Evolutionary conservation across 2,113 vertebrate genomes (phyloP).

Genomic region (Gymnarchus niloticus): DNA sequence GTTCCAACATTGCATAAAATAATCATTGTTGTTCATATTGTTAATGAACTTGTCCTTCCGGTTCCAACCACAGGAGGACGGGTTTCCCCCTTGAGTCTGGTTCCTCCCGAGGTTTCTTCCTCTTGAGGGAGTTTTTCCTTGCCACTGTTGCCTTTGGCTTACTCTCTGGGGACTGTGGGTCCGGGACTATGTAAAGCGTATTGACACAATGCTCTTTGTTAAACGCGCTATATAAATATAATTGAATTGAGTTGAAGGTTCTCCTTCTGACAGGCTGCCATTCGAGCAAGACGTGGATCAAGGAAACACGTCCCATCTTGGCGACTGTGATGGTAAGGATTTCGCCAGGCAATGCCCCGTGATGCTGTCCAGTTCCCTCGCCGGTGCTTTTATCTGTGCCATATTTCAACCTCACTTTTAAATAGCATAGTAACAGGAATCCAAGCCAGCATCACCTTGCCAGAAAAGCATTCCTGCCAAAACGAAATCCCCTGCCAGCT

Average conservation of each 20-base stretch:
- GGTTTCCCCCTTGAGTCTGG: too few relatives aligned
- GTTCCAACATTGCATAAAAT: not conserved
- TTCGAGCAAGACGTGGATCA: conserved; percentile 87
- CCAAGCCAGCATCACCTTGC: not conserved
- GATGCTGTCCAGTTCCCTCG: not conserved
- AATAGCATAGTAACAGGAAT: not conserved
- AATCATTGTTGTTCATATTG: not conserved
- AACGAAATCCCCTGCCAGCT: not conserved
- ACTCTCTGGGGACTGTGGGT: too few relatives aligned
- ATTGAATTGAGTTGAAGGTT: too few relatives aligned
- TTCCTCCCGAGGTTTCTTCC: too few relatives aligned
- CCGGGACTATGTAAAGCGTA: too few relatives aligned
- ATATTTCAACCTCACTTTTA: not conserved
- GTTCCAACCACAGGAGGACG: too few relatives aligned
- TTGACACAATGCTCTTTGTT: too few relatives aligned
- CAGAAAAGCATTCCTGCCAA: not conserved
- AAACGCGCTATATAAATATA: too few relatives aligned
- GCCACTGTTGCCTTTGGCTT: too few relatives aligned
- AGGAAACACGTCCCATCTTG: conserved; percentile 80
- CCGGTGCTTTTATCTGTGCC: not conserved
- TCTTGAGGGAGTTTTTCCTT: too few relatives aligned
- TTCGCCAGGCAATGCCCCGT: not conserved
- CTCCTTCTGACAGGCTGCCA: conserved; percentile 58
- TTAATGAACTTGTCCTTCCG: not conserved
- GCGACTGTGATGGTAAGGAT: conserved; percentile 86